These are phyloP conservation scores for Narcine bancroftii DNA, from an alignment of 2,113 vertebrate genomes.

Conservation along the genomic window DNA sequence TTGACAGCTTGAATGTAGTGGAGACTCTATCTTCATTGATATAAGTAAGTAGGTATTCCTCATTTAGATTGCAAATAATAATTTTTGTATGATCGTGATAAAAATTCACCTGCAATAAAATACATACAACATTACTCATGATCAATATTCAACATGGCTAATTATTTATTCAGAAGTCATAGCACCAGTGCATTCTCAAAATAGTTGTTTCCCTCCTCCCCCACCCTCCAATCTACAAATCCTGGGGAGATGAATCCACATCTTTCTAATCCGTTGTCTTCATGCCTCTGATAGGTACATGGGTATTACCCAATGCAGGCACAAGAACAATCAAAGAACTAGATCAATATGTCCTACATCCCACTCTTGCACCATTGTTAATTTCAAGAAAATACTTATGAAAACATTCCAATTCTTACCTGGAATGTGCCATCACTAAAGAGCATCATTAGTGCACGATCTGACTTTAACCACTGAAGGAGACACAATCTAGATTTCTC, in stretches of 20 bases:
- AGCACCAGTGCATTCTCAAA: neutral
- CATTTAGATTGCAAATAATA: constrained; percentile 82
- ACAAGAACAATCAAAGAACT: neutral
- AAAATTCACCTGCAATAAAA: constrained; percentile 77
- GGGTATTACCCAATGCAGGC: neutral
- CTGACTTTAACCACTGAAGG: constrained; percentile 95
- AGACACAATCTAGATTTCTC: constrained; percentile 83
- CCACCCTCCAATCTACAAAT: neutral
- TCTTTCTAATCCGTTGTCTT: neutral
- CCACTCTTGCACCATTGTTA: neutral
- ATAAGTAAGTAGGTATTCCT: constrained; percentile 89
- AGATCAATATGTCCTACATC: neutral
- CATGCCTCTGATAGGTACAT: neutral
- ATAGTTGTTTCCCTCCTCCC: neutral
- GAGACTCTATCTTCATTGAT: constrained; percentile 92
- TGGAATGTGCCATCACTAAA: constrained; percentile 97
- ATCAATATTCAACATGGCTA: neutral
- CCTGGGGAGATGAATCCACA: neutral
- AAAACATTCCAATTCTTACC: constrained; percentile 51
- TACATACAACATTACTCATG: neutral
- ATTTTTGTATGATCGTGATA: constrained; percentile 98
- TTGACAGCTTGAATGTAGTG: constrained; percentile 75
- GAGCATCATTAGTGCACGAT: constrained; percentile 96
- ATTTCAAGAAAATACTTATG: neutral
- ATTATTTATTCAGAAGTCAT: too few relatives aligned